Evolutionary conservation across 2,113 vertebrate species (phyloP).

Genomic region (Leuciscus idus): DNA sequence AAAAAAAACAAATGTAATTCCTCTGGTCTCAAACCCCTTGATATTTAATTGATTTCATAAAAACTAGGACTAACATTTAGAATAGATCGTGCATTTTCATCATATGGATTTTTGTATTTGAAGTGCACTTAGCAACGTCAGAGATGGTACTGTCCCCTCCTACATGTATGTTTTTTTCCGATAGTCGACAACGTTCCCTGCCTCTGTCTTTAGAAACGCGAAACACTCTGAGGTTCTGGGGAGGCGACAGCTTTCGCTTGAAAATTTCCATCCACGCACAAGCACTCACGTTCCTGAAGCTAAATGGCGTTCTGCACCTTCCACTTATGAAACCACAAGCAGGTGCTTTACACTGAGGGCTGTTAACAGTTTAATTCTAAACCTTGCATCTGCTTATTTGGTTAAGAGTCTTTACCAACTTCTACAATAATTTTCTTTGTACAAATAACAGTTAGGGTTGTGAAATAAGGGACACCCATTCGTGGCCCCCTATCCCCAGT

Average conservation of each 20-base stretch:
- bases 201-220: not conserved
- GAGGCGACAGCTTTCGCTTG: not conserved
- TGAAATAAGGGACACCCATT: no score
- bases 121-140: not conserved
- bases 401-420: not conserved
- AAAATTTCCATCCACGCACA: constrained; percentile 33
- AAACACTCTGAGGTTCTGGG: not conserved
- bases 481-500: no score
- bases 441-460: no score
- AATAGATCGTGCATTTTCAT: not conserved
- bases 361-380: not conserved
- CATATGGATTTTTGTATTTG: not conserved
- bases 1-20: not conserved
- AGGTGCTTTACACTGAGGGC: not conserved
- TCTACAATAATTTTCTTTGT: not conserved
- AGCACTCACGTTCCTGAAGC: constrained; percentile 18
- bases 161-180: constrained; percentile 25
- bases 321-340: not conserved
- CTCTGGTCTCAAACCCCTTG: not conserved
- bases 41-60: not conserved
- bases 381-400: not conserved
- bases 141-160: constrained; percentile 42
- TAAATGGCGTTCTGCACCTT: not conserved
- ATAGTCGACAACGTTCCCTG: not conserved
- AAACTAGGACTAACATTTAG: not conserved